Base-by-base conservation (phyloP, 2,888 invertebrate species). In the Pelosia muscerda region DNA sequence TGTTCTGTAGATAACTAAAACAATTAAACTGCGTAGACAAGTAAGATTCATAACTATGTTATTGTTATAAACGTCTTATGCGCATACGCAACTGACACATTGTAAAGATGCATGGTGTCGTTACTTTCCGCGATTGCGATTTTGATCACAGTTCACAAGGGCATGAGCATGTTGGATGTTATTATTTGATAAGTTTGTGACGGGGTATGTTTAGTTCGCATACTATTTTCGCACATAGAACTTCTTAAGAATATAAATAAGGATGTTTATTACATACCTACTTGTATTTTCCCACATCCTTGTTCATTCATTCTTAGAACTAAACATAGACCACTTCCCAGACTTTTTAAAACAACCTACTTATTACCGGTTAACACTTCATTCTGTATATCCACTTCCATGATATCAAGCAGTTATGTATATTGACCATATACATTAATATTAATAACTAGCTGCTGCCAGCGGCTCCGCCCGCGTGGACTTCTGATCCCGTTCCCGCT, bases 41-140 rank as follows among this genome's bases (percentile, higher is more conserved):
- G 80, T 81, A 72, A 74, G 70, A 78, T 81, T 79, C 79, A 82
- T 82, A 82, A 82, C 71, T 63, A 65, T 70, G 76, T 79, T 72
- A 83, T 84, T 84, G 82, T 85, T 77, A 70, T 65, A 67, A 65
- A 63, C 55, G 70, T 81, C 73, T 72, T 68, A 66, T 64, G 66
- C 63, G 55, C 8, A 38, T 63, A 38, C 62, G 68, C 71, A 63
- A 68, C 64, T 63, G 15, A 54, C 61, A 71, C 72, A 74, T 70
- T 73, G 76, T 73, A 42, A 15, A 26, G 22, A 25, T 22, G 25
- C 23, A 38, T 53, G 25, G 57, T 54, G 63, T 62, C 61, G 62
- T 62, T 66, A 66, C 67, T 72, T 42, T 59, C 55, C 54, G 64
- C 57, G 65, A n/a, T 73, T 69, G 62, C 6, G 22, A 72, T 73